phyloP scores from a whole-genome alignment of 2,113 vertebrate genomes.

The Picathartes gymnocephalus region DNA sequence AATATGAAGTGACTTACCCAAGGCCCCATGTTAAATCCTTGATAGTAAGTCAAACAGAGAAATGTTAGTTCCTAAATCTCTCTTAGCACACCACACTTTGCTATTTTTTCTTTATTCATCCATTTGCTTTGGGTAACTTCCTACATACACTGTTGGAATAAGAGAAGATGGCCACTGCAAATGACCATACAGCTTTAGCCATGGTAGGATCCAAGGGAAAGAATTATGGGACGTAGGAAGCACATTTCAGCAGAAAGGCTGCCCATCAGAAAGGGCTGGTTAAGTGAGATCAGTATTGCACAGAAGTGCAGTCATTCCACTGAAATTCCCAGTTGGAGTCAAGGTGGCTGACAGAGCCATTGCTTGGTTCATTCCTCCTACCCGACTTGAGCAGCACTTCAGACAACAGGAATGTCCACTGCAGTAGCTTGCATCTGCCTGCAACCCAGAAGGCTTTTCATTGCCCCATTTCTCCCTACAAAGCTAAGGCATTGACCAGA shows the following conservation, averaged over 20 bases:
- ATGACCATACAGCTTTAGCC: background rate
- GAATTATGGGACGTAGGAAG: background rate
- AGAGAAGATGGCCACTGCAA: background rate
- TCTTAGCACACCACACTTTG: background rate
- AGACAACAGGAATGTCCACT: background rate
- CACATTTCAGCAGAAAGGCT: background rate
- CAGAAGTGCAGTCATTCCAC: background rate
- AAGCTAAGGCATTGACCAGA: background rate
- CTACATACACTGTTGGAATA: background rate
- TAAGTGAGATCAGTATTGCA: background rate
- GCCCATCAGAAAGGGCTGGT: background rate
- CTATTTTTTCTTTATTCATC: background rate
- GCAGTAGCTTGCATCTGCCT: background rate
- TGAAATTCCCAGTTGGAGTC: background rate
- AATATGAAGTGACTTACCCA: constrained; percentile 1
- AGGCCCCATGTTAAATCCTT: constrained; percentile 5
- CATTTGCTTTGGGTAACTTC: background rate
- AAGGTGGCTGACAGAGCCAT: background rate
- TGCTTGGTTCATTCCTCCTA: background rate
- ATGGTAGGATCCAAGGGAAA: background rate
- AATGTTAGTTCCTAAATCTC: background rate
- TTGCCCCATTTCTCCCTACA: background rate
- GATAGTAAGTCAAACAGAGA: constrained; percentile 19
- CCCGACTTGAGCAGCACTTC: background rate
- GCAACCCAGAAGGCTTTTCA: background rate